These are phyloP conservation scores for Archips crataeganus DNA, from an alignment of 2,888 invertebrate genomes.

Conservation along the genomic window DNA sequence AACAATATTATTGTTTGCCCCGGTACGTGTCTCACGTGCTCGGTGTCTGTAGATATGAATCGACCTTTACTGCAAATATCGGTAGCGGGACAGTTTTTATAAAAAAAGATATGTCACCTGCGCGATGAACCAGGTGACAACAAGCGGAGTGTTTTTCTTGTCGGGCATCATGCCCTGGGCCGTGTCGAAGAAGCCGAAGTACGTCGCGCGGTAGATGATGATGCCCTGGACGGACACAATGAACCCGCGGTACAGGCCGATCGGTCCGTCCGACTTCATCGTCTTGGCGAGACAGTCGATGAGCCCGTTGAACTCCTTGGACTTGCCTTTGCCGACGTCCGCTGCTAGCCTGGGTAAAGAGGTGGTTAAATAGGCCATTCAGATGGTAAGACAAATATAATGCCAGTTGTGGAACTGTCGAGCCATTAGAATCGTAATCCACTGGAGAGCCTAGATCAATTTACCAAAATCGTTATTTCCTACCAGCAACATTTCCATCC, in stretches of 20 bases:
- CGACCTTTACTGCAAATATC: no score
- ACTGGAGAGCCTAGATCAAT: no score
- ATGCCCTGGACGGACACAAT: constrained; percentile 97
- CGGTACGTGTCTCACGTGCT: no score
- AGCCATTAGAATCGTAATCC: no score
- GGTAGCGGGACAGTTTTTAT: no score
- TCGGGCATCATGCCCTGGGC: constrained; percentile 95
- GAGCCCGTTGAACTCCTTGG: constrained; percentile 89
- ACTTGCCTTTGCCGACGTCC: constrained; percentile 94
- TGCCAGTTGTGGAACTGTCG: no score
- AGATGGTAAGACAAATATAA: no score
- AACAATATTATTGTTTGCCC: no score
- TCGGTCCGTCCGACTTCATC: constrained; percentile 92
- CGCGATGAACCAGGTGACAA: constrained; percentile 96
- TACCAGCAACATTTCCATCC: no score
- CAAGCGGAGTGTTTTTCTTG: constrained; percentile 94
- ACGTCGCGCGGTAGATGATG: constrained; percentile 97
- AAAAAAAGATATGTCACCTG: constrained; percentile 75
- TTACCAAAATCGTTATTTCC: no score
- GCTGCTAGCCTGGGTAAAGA: constrained; percentile 82
- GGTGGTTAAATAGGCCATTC: neutral
- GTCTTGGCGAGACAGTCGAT: constrained; percentile 94
- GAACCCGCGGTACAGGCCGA: constrained; percentile 96
- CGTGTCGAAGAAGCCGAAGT: constrained; percentile 97
- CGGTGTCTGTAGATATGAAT: no score